These are phyloP conservation scores for Candidula unifasciata DNA, from an alignment of 2,888 invertebrate species.

Conservation along the genomic window DNA sequence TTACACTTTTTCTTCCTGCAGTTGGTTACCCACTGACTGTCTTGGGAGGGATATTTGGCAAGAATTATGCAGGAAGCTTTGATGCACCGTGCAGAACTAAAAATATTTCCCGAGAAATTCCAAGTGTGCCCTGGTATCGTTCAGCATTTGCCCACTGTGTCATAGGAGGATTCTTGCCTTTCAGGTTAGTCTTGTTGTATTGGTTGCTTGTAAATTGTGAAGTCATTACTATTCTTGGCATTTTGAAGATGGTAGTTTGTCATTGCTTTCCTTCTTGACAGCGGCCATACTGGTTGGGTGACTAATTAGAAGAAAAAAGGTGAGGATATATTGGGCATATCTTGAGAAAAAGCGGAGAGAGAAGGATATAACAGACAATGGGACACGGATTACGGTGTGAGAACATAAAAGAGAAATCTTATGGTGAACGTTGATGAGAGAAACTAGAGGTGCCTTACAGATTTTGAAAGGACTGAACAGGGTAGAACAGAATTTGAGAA, in stretches of 20 bases:
- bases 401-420: background rate
- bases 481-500: background rate
- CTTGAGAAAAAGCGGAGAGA: too few species aligned
- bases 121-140: constrained; percentile 78
- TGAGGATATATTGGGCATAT: too few species aligned
- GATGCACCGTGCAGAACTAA: constrained; percentile 80
- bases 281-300: too few species aligned
- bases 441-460: background rate
- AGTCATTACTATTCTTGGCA: too few species aligned
- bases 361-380: too few species aligned
- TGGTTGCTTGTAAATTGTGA: too few species aligned
- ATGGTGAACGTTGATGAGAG: too few species aligned
- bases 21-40: constrained; percentile 80
- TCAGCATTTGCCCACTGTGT: constrained; percentile 78
- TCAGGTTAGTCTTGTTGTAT: constrained; percentile 75
- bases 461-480: too few species aligned
- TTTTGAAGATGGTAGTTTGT: too few species aligned
- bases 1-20: constrained; percentile 60
- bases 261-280: too few species aligned
- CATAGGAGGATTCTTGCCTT: constrained; percentile 80
- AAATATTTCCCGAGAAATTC: constrained; percentile 80
- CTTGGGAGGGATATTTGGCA: constrained; percentile 80
- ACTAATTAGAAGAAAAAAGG: too few species aligned
- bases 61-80: constrained; percentile 78
- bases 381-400: too few species aligned